Base-by-base conservation (phyloP, 2,113 vertebrate species). In the Sinosuthora webbiana region DNA sequence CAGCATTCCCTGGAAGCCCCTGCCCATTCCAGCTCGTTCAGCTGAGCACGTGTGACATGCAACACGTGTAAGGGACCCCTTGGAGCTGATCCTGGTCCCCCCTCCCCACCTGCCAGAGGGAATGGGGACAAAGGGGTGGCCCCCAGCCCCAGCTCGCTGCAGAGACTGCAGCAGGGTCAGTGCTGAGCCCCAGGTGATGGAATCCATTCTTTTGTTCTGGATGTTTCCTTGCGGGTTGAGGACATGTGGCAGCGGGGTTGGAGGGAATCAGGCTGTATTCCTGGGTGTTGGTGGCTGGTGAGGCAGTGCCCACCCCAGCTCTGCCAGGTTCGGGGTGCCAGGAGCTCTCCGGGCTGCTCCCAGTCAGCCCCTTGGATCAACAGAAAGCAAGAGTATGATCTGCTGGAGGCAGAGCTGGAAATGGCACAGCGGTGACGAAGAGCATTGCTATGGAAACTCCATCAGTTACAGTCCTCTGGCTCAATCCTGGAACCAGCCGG, bases 391-490 rank as follows among this genome's bases (percentile, higher is more conserved):
- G 89, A 74, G 50, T 7, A 4, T 0, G 75, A 79, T 53, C 37
- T 35, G 93, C 92, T 95, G 81, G 31, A 76, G 84, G 84, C 94
- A 78, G 93, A 71, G 71, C 94, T 90, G 89, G 86, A 57, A 81
- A 74, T 28, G 81, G 87, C 68, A 91, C 68, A 20, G 90, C 52
- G 1, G 53, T 90, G 93, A 85, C 19, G 87, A 37, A 53, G n/a
- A 41, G 89, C 91, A 97, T 96, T 89, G 94, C 95, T 95, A 95
- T 96, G 95, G 96, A 68, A 97, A 97, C 97, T 86, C 57, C 68
- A 93, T 92, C 87, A 31, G 75, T 62, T 71, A n/a, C 59, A 63
- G 31, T 70, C 77, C 89, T 89, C 93, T 18, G n/a, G 73, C 90
- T 95, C 89, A 42, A 79, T 69, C 79, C 65, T 7, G 49, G 44